A percentile compares a stretch with the other conserved stretches of the same genome.
phyloP scores from a whole-genome alignment of 1,140 invertebrate species.

The Stenopsyche tienmushanensis region DNA sequence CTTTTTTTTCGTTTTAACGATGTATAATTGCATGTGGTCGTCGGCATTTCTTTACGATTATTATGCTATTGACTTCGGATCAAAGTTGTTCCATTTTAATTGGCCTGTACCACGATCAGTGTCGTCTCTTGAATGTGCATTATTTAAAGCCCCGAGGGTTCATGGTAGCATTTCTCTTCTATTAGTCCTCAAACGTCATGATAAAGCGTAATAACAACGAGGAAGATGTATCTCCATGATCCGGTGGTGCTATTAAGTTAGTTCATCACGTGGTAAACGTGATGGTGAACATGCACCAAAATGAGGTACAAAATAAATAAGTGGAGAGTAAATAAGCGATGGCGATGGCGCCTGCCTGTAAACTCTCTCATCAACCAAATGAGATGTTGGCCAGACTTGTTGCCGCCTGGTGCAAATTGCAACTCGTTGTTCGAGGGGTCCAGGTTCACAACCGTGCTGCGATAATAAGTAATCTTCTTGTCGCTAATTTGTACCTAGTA shows the following conservation, averaged over 20 bases:
- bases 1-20: no score
- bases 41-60: no score
- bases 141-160: no score
- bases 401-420: conserved; percentile 19
- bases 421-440: background rate
- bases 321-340: background rate
- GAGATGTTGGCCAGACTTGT: conserved; percentile 20
- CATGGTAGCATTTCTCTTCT: no score
- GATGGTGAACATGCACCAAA: background rate
- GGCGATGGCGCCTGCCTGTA: conserved; percentile 7
- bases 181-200: no score
- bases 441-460: background rate
- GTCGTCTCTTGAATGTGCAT: no score
- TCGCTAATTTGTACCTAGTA: conserved; percentile 17
- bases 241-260: background rate
- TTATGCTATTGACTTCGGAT: no score
- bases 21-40: no score
- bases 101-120: no score
- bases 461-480: conserved; percentile 19
- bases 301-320: background rate
- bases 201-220: background rate
- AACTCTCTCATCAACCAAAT: conserved; percentile 11
- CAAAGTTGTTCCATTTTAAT: no score
- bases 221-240: background rate
- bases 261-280: background rate